Evolutionary conservation across 2,888 invertebrate species (phyloP).

Genomic region (Ophion ellenae): DNA sequence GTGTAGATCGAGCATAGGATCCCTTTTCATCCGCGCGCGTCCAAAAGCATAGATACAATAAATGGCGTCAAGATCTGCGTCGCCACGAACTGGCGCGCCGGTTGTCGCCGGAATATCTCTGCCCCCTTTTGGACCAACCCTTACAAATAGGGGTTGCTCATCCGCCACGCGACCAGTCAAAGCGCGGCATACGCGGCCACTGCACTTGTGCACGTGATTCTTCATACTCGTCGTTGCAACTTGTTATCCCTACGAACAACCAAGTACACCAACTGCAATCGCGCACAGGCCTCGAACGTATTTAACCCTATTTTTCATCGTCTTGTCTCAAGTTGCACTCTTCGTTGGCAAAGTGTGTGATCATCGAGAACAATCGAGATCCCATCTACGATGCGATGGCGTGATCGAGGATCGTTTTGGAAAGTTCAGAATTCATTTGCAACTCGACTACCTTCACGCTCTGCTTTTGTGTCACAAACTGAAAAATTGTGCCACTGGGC

Average conservation of each 20-base stretch:
- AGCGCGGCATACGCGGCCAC: conserved; percentile 62
- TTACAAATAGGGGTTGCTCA: conserved; percentile 76
- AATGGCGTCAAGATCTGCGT: conserved; percentile 80
- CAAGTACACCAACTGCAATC: too few relatives aligned
- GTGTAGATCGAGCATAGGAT: conserved; percentile 33
- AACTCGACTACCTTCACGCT: too few relatives aligned
- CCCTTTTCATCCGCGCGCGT: conserved; percentile 35
- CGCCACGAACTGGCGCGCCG: conserved; percentile 77
- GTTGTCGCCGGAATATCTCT: conserved; percentile 75
- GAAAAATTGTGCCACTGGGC: too few relatives aligned
- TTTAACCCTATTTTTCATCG: too few relatives aligned
- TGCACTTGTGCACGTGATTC: conserved; percentile 42
- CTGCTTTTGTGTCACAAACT: too few relatives aligned
- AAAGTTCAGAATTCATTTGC: neutral
- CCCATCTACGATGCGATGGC: too few relatives aligned
- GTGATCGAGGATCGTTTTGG: too few relatives aligned
- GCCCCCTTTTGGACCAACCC: conserved; percentile 66
- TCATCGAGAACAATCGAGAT: too few relatives aligned
- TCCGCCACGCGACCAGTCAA: conserved; percentile 70
- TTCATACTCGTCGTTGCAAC: neutral
- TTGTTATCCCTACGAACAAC: neutral
- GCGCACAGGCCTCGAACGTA: neutral
- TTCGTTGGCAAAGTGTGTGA: too few relatives aligned
- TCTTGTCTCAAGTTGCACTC: too few relatives aligned
- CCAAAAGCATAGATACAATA: conserved; percentile 70